These are phyloP conservation scores for Scortum barcoo DNA, from an alignment of 2,113 vertebrate species.

Conservation along the genomic window DNA sequence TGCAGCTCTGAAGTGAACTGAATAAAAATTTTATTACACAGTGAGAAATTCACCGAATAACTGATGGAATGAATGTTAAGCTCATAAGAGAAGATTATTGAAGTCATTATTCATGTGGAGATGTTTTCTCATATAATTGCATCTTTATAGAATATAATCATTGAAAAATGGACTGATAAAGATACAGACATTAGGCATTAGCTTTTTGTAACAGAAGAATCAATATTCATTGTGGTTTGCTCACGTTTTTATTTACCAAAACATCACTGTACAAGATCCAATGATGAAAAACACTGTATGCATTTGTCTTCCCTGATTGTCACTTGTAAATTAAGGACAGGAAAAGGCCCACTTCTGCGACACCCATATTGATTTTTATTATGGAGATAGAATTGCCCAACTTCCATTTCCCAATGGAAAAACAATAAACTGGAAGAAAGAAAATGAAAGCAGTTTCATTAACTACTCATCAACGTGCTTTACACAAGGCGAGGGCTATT, in stretches of 20 bases:
- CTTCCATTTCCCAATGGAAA: constrained; percentile 26
- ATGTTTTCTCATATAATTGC: not conserved
- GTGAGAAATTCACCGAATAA: not conserved
- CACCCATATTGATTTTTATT: constrained; percentile 29
- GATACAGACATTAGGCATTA: not conserved
- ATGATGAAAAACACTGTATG: constrained; percentile 1
- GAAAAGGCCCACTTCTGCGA: constrained; percentile 10
- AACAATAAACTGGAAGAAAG: constrained; percentile 46
- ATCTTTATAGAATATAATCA: not conserved
- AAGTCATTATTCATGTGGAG: not conserved
- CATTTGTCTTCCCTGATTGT: constrained; percentile 27
- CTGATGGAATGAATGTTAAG: not conserved
- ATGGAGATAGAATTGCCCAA: constrained; percentile 30
- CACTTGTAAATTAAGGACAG: constrained; percentile 15
- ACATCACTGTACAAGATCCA: not conserved
- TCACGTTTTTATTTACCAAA: constrained; percentile 12
- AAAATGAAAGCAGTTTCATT: constrained; percentile 69
- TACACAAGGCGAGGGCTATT: constrained; percentile 22
- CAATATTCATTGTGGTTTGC: not conserved
- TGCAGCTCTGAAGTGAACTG: not conserved
- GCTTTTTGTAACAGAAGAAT: constrained; percentile 16
- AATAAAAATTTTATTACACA: not conserved
- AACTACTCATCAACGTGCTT: constrained; percentile 49
- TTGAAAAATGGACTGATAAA: not conserved
- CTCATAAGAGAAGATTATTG: constrained; percentile 1